phyloP scores from a whole-genome alignment of 92 coral and sea anemone species.

The Isaurus tuberculatus region DNA sequence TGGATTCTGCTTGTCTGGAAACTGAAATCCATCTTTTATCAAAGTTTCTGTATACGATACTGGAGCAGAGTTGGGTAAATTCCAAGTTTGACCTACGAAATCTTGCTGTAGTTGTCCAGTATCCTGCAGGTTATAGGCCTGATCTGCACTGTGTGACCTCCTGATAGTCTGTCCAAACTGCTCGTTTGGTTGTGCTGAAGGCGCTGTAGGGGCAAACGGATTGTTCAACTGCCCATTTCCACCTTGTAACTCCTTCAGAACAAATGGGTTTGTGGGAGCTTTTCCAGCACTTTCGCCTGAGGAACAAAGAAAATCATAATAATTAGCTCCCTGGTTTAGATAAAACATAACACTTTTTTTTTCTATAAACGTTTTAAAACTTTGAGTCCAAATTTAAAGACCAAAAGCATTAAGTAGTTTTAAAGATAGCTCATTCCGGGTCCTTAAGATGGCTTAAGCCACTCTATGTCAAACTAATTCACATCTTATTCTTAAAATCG shows the following conservation, averaged over 20 bases:
- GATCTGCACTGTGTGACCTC: constrained; percentile 56
- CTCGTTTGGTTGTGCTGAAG: not conserved
- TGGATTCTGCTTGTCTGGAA: constrained; percentile 57
- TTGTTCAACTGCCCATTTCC: not conserved
- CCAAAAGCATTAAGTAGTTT: no score
- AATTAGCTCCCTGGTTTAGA: no score
- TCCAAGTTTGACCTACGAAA: not conserved
- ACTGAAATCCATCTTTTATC: constrained; percentile 44
- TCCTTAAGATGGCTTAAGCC: no score
- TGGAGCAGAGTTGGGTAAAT: constrained; percentile 71
- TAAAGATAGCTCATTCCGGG: no score
- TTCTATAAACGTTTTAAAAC: no score
- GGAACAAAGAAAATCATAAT: no score
- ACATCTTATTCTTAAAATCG: no score
- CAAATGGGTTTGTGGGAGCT: constrained; percentile 5
- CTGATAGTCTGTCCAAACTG: constrained; percentile 27
- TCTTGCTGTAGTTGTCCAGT: constrained; percentile 13
- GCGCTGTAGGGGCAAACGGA: constrained; percentile 16
- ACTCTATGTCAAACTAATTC: no score
- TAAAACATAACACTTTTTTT: no score
- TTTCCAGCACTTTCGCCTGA: constrained; percentile 7
- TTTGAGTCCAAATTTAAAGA: no score
- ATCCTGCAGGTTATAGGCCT: not conserved
- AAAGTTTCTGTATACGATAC: constrained; percentile 32
- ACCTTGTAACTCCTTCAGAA: constrained; percentile 6